Evolutionary conservation across 1,140 invertebrate genomes (phyloP).

Genomic region (Pseudomyrmex concolor): DNA sequence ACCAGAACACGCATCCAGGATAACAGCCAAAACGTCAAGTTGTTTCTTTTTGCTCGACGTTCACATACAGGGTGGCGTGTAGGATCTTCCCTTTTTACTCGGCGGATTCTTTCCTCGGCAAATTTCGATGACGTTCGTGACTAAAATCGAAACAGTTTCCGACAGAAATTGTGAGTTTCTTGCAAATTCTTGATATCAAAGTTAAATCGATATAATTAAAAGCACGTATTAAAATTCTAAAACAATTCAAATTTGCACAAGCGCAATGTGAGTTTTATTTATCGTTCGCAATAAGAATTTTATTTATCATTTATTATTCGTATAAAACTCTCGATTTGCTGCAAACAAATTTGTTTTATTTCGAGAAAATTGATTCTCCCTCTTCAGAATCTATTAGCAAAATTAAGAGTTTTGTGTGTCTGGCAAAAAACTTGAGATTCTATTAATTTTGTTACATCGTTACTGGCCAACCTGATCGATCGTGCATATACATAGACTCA

Average conservation of each 20-base stretch:
- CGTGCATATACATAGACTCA: not conserved
- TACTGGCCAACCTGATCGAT: constrained; percentile 3
- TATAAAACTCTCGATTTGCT: no score
- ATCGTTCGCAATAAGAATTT: no score
- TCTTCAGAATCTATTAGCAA: no score
- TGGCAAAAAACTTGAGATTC: not conserved
- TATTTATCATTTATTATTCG: no score
- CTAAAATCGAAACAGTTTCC: not conserved
- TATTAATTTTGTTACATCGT: constrained; percentile 27
- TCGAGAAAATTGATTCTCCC: not conserved
- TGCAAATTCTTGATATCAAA: constrained; percentile 4
- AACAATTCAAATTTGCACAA: no score
- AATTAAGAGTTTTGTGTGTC: not conserved
- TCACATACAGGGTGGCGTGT: not conserved
- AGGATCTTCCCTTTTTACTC: constrained; percentile 31
- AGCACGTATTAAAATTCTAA: not conserved
- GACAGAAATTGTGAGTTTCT: not conserved
- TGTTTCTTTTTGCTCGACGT: constrained; percentile 15
- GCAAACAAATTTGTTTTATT: not conserved
- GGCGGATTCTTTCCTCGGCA: constrained; percentile 1
- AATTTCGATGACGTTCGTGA: not conserved
- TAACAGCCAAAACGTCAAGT: not conserved
- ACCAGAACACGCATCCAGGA: not conserved
- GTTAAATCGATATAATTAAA: not conserved
- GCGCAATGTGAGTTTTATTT: no score